These are phyloP conservation scores for Perdita meconis DNA, from an alignment of 2,888 invertebrate genomes.

Conservation along the genomic window DNA sequence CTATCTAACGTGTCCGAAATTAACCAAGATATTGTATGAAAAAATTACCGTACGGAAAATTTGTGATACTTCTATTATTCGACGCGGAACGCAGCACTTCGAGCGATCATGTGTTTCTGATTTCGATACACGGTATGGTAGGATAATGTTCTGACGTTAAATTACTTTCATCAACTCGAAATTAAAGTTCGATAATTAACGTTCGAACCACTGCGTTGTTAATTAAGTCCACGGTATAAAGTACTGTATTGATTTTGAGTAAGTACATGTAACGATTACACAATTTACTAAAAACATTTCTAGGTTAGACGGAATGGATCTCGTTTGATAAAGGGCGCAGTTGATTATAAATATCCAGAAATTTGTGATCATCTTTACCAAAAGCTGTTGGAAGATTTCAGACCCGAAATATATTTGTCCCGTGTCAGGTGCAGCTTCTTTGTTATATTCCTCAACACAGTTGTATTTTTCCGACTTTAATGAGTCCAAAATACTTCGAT, in stretches of 20 bases:
- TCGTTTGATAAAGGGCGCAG: slow-evolving; percentile 54
- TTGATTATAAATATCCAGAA: slow-evolving; percentile 56
- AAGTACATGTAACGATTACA: slow-evolving; percentile 58
- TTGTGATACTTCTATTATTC: neutral
- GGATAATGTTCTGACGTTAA: slow-evolving; percentile 34
- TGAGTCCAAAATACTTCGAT: slow-evolving; percentile 25
- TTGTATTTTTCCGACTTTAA: slow-evolving; percentile 20
- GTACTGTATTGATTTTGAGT: slow-evolving; percentile 47
- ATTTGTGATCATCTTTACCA: slow-evolving; percentile 26
- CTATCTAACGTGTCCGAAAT: neutral
- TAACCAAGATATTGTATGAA: neutral
- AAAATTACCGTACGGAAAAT: slow-evolving; percentile 17
- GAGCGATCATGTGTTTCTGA: slow-evolving; percentile 43
- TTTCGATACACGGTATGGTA: slow-evolving; percentile 21
- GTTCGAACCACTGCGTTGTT: slow-evolving; percentile 1
- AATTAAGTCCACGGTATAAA: slow-evolving; percentile 44
- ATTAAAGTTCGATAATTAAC: slow-evolving; percentile 14
- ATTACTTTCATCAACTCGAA: slow-evolving; percentile 6
- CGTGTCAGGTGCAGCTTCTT: slow-evolving; percentile 42
- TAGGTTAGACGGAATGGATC: slow-evolving; percentile 69
- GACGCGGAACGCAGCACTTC: slow-evolving; percentile 17
- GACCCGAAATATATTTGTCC: slow-evolving; percentile 43
- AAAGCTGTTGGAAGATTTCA: slow-evolving; percentile 37
- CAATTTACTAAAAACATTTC: slow-evolving; percentile 60
- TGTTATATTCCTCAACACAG: slow-evolving; percentile 21